Conservation (phyloP, 2,888 invertebrate species). For the Oegoconia quadripuncta region DNA sequence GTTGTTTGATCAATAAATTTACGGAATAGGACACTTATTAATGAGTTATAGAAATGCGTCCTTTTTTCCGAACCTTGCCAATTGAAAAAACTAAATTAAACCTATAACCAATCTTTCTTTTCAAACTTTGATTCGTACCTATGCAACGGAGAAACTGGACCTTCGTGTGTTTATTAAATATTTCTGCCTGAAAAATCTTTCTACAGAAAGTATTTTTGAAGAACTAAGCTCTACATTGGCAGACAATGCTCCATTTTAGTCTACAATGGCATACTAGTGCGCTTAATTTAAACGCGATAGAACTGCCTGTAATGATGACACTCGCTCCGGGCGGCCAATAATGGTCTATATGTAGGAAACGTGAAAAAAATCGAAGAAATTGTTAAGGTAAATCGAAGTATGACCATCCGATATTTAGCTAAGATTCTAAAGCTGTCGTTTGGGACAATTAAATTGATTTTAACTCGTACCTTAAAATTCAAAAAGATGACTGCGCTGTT, state of each 20-base stretch:
- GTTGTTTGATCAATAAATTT: no score
- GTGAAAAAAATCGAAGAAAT: not conserved
- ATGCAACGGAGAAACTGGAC: no score
- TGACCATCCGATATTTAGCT: not conserved
- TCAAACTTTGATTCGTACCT: no score
- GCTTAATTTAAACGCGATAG: not conserved
- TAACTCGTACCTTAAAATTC: not conserved
- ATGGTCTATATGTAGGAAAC: not conserved
- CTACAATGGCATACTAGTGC: conserved; percentile 1
- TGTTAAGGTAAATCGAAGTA: not conserved
- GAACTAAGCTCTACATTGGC: not conserved
- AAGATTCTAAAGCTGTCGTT: not conserved
- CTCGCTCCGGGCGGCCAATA: not conserved
- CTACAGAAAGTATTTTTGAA: not conserved
- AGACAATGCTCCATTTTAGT: not conserved
- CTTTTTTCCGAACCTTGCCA: no score
- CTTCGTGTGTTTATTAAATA: no score
- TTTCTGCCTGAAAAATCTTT: no score
- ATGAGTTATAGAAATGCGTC: no score
- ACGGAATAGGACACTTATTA: no score
- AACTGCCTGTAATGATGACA: not conserved
- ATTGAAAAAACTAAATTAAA: no score
- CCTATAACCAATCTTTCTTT: no score
- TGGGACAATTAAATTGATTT: not conserved
- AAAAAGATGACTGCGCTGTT: not conserved